A percentile compares a stretch with the other conserved stretches of the same genome.
Conservation (phyloP, 53 echinoderm and acorn worm species). For the Antedon mediterranea region DNA sequence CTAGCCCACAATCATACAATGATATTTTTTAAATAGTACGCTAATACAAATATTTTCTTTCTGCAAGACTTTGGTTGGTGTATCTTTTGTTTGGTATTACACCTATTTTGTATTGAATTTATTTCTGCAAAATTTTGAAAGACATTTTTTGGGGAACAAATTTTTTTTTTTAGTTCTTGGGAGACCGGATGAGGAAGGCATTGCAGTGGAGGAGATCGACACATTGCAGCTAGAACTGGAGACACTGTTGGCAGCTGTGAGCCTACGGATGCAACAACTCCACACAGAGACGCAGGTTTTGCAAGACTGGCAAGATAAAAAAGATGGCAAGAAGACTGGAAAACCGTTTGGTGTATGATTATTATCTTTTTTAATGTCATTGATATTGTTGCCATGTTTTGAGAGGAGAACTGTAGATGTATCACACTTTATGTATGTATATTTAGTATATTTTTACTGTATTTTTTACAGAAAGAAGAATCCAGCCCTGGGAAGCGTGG, state of each 20-base stretch:
- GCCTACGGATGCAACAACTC: constrained; percentile 63
- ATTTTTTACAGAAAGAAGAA: constrained; percentile 1
- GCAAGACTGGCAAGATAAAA: constrained; percentile 61
- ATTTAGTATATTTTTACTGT: neutral
- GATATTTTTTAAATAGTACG: too few species aligned
- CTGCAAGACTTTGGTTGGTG: too few species aligned
- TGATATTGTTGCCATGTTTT: neutral
- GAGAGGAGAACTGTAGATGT: too few species aligned
- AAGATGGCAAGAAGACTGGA: constrained; percentile 47
- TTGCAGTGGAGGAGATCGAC: constrained; percentile 73
- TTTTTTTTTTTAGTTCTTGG: constrained; percentile 27
- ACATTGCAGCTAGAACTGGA: constrained; percentile 81
- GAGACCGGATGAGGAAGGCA: constrained; percentile 45
- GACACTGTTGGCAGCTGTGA: constrained; percentile 60
- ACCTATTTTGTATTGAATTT: too few species aligned
- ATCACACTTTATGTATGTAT: too few species aligned
- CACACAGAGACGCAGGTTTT: constrained; percentile 64
- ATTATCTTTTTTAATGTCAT: neutral
- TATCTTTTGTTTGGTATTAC: too few species aligned
- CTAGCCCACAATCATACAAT: neutral
- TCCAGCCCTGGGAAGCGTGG: constrained; percentile 59
- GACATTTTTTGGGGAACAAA: too few species aligned
- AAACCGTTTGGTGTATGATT: constrained; percentile 31
- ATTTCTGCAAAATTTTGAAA: too few species aligned
- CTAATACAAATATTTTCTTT: too few species aligned